A percentile compares a stretch with the other conserved stretches of the same genome.
Evolutionary conservation across 2,888 invertebrate genomes (phyloP).

Genomic region (Latheticus oryzae): DNA sequence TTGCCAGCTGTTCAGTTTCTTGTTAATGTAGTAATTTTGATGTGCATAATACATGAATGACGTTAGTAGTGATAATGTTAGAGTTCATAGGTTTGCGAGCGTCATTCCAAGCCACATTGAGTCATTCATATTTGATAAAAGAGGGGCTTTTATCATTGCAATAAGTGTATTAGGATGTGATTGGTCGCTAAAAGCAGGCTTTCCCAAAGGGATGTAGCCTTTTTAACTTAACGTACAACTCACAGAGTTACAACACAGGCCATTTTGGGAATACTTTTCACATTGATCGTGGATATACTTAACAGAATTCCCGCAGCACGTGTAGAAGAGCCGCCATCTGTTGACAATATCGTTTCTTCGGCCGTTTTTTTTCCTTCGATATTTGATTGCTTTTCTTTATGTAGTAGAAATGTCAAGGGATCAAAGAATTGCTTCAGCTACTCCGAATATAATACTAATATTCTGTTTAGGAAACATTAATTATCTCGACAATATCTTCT

Average conservation of each 20-base stretch:
- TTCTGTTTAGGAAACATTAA: constrained; percentile 40
- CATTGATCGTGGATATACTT: constrained; percentile 33
- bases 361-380: constrained; percentile 11
- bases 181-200: constrained; percentile 57
- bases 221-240: constrained; percentile 51
- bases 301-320: constrained; percentile 33
- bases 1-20: no score
- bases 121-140: constrained; percentile 57
- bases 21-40: no score
- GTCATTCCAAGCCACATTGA: constrained; percentile 46
- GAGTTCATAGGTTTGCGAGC: constrained; percentile 3
- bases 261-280: constrained; percentile 40
- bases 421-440: constrained; percentile 9
- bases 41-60: no score
- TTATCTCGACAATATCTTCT: constrained; percentile 41
- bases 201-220: constrained; percentile 51
- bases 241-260: constrained; percentile 30
- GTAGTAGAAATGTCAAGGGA: constrained; percentile 12
- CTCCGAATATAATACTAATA: constrained; percentile 15
- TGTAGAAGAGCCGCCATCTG: constrained; percentile 23
- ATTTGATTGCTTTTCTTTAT: constrained; percentile 24
- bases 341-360: constrained; percentile 13
- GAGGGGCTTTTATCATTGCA: constrained; percentile 52
- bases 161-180: constrained; percentile 56
- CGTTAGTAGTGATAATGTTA: no score